Percentiles rank a stretch among this genome's conserved stretches.
phyloP scores from a whole-genome alignment of 2,113 vertebrate genomes.

The Lampris incognitus region DNA sequence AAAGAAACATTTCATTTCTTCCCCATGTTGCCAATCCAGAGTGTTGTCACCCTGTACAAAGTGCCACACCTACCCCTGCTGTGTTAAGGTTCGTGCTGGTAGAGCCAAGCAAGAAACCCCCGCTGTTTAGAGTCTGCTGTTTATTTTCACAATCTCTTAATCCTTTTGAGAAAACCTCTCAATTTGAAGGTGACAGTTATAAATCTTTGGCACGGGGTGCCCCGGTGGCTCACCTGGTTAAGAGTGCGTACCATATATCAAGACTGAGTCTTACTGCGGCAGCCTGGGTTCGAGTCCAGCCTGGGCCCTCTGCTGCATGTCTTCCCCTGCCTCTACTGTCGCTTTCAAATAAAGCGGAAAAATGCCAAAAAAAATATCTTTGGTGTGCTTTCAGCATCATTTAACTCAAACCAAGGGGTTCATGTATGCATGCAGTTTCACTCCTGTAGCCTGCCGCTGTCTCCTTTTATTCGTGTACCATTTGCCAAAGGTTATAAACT shows the following conservation, averaged over 20 bases:
- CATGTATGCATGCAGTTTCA: conserved; percentile 71
- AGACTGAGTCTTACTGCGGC: no score
- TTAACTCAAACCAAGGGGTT: conserved; percentile 77
- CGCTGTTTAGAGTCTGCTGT: conserved; percentile 79
- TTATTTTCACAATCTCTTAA: conserved; percentile 85
- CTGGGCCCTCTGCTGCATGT: no score
- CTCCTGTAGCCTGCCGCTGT: conserved; percentile 57
- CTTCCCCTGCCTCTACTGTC: no score
- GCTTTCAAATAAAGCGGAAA: no score
- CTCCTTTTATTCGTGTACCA: conserved; percentile 49
- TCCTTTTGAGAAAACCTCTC: conserved; percentile 76
- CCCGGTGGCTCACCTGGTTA: no score
- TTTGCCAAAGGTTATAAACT: conserved; percentile 60
- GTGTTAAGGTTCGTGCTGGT: conserved; percentile 78
- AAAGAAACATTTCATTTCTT: conserved; percentile 81
- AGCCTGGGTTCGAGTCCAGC: no score
- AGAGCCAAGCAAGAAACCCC: conserved; percentile 62
- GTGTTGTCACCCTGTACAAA: conserved; percentile 39
- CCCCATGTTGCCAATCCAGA: conserved; percentile 24
- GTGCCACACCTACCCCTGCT: conserved; percentile 55
- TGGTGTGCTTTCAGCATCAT: conserved; percentile 82
- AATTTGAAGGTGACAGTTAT: conserved; percentile 74
- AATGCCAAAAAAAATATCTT: no score
- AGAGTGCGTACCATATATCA: no score
- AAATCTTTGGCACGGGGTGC: conserved; percentile 65